Evolutionary conservation across 1,140 invertebrate genomes (phyloP), one percentile per base, ranked within the genome.

Genomic region (Drosophila tani): DNA sequence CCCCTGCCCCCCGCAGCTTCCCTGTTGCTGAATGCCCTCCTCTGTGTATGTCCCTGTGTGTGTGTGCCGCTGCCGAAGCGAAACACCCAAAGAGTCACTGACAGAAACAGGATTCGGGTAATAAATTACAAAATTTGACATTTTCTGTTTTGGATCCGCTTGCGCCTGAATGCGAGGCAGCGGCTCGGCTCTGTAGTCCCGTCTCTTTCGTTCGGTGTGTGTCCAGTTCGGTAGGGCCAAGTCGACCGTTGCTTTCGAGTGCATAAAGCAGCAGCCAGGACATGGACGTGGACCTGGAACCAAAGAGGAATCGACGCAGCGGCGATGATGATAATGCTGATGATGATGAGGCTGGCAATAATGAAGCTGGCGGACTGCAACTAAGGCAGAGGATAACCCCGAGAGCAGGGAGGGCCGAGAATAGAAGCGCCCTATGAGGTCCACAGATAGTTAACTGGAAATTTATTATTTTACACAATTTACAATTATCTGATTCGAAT

Each of bases 101-200:
- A 91, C 91, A 92, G 91, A 92, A 92, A 92, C 91, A 92, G 91
- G 91, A 92, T 92, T 92, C 91, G 80, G 87, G 91, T 91, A 92
- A 92, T 92, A 92, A 92, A 92, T 92, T 92, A 92, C 77, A 91
- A 92, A 92, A 81, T 92, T 92, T 92, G 91, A 92, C 91, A 92
- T 92, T 92, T 92, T 92, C 91, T 88, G 91, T 86, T 92, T 92
- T 88, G 90, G 91, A 92, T 92, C 91, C 91, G 91, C 81, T 91
- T 83, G 76, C 66, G 81, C 83, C 68, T 78, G 84, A 80, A 77
- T 75, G 81, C 77, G 74, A 67, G 53, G 53, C 35, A 56, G 58
- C 41, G 49, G 49, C 38, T 41, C 56, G 50, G 11, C 21, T 19
- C n/a, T 49, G 19, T 38, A 43, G 51, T 38, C 68, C 53, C 68